phyloP scores from a whole-genome alignment of 2,888 invertebrate genomes.

The Sinhomidia bicolor region DNA sequence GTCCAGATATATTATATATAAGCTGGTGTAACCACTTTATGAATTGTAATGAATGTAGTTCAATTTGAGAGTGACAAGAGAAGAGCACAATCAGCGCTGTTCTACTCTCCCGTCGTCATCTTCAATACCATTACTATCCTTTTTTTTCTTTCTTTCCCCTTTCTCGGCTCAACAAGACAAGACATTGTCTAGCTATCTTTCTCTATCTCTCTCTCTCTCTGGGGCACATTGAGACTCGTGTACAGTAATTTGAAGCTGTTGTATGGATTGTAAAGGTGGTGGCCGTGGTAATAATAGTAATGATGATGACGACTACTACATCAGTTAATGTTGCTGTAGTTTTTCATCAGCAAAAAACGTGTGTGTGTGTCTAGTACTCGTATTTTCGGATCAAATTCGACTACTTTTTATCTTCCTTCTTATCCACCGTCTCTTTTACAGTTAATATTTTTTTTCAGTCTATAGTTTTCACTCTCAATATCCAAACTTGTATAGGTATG shows the following conservation, averaged over 20 bases:
- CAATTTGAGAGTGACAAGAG: neutral
- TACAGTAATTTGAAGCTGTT: neutral
- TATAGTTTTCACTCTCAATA: too few relatives aligned
- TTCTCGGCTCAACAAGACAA: too few relatives aligned
- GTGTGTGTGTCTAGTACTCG: neutral
- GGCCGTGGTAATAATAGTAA: neutral
- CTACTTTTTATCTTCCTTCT: neutral
- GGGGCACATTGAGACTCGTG: neutral
- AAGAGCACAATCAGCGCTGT: neutral
- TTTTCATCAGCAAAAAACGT: neutral
- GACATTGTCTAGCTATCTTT: too few relatives aligned
- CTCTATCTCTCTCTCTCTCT: too few relatives aligned
- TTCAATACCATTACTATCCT: too few relatives aligned
- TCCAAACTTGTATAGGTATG: neutral
- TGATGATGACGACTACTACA: too few relatives aligned
- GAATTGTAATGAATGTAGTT: conserved; percentile 20
- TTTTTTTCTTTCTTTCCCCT: too few relatives aligned
- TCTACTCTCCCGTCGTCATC: too few relatives aligned
- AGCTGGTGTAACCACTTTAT: neutral
- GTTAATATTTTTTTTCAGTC: too few relatives aligned
- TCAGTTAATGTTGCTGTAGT: neutral
- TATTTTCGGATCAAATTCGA: conserved; percentile 35
- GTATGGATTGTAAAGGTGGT: neutral
- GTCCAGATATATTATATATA: too few relatives aligned
- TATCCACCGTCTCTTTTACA: neutral